These are phyloP conservation scores for Whitmania pigra DNA, from an alignment of 1,140 invertebrate genomes.

Conservation along the genomic window DNA sequence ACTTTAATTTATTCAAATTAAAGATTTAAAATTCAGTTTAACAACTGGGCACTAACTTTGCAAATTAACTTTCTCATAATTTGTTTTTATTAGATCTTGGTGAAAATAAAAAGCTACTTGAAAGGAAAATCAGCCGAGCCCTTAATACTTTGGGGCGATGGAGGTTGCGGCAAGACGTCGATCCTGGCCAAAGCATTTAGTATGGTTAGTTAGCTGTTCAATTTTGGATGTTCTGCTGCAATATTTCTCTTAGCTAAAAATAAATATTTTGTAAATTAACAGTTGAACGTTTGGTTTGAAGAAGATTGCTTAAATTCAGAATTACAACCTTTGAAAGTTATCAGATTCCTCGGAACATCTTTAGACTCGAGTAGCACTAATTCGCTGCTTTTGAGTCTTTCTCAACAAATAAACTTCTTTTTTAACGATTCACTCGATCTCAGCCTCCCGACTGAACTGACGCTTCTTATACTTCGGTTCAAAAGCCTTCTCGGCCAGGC, in stretches of 20 bases:
- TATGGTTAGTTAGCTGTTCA: slow-evolving; percentile 40
- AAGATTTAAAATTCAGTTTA: no score
- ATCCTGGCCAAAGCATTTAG: slow-evolving; percentile 81
- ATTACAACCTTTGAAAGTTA: slow-evolving; percentile 64
- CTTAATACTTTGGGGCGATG: slow-evolving; percentile 83
- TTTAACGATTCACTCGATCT: slow-evolving; percentile 73
- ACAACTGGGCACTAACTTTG: not conserved
- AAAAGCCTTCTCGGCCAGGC: slow-evolving; percentile 62
- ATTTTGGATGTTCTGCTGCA: not conserved
- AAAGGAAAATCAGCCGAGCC: slow-evolving; percentile 63
- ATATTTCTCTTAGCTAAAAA: not conserved
- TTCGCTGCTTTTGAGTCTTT: slow-evolving; percentile 61
- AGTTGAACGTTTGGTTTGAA: slow-evolving; percentile 30
- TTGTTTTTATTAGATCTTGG: slow-evolving; percentile 41
- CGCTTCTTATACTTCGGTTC: slow-evolving; percentile 85
- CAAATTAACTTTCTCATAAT: not conserved
- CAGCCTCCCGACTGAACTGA: slow-evolving; percentile 84
- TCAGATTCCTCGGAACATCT: slow-evolving; percentile 88
- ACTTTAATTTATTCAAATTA: no score
- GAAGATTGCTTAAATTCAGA: slow-evolving; percentile 33
- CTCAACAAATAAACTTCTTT: slow-evolving; percentile 82
- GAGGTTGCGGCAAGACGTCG: slow-evolving; percentile 94
- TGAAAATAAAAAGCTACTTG: slow-evolving; percentile 72
- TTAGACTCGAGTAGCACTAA: slow-evolving; percentile 87
- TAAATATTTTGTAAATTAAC: not conserved